These are phyloP conservation scores for Drosophila varians DNA, from an alignment of 1,140 invertebrate species.

Conservation along the genomic window DNA sequence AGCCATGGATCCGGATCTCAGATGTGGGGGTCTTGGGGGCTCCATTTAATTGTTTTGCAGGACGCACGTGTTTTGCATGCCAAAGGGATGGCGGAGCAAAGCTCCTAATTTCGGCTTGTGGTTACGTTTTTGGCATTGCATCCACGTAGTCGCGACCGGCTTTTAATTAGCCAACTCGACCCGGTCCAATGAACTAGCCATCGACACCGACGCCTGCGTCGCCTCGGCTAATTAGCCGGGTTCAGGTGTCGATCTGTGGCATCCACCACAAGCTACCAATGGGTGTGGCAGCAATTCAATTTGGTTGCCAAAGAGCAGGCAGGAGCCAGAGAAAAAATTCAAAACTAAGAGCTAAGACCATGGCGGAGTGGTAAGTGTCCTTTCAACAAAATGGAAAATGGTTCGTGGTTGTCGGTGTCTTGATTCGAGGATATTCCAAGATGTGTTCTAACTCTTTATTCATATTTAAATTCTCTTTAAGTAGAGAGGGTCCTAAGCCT, in stretches of 20 bases:
- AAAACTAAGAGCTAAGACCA: neutral
- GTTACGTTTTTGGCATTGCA: constrained; percentile 61
- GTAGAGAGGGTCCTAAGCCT: too few species aligned
- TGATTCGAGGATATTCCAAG: too few species aligned
- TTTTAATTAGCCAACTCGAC: constrained; percentile 67
- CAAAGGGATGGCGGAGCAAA: constrained; percentile 20
- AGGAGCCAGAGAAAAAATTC: constrained; percentile 12
- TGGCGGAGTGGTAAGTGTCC: constrained; percentile 25
- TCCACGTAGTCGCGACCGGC: constrained; percentile 63
- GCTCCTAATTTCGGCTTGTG: constrained; percentile 57
- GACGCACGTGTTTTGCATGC: constrained; percentile 70
- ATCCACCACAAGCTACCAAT: neutral
- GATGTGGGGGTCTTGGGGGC: constrained; percentile 27
- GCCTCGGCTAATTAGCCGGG: constrained; percentile 60
- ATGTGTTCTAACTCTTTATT: too few species aligned
- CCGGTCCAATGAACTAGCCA: constrained; percentile 28
- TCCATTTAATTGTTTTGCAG: constrained; percentile 69
- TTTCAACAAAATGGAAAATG: constrained; percentile 1
- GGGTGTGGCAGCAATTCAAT: constrained; percentile 38
- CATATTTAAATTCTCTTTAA: too few species aligned
- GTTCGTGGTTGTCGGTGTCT: too few species aligned
- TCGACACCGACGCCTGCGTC: constrained; percentile 38
- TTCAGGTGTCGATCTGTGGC: constrained; percentile 14
- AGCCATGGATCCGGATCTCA: constrained; percentile 38
- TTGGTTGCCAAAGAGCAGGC: constrained; percentile 19